A percentile compares a stretch with the other conserved stretches of the same genome.
Evolutionary conservation across 2,113 vertebrate genomes (phyloP).

Genomic region (Myocastor coypus): DNA sequence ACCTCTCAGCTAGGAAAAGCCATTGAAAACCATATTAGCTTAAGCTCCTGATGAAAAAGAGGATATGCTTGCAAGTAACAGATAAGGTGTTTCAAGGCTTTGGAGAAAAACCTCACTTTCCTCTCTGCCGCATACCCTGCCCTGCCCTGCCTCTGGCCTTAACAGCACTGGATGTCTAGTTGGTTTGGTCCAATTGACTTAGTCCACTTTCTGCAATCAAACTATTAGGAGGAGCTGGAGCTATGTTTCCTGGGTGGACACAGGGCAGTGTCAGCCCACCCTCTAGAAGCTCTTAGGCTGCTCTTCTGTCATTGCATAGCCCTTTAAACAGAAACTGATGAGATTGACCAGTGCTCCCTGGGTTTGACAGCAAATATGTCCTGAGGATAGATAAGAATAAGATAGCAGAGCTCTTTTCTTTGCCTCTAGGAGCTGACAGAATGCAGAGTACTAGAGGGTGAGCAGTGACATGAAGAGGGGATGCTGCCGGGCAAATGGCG

Average conservation of each 20-base stretch:
- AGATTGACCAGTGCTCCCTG: neutral
- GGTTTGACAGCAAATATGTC: neutral
- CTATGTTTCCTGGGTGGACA: neutral
- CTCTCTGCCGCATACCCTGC: neutral
- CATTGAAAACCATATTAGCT: neutral
- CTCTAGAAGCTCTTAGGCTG: neutral
- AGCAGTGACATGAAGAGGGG: neutral
- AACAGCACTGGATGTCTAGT: neutral
- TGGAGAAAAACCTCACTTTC: neutral
- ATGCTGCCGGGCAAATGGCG: too few relatives aligned
- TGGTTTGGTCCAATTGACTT: constrained; percentile 23
- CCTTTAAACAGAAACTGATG: neutral
- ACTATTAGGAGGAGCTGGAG: neutral
- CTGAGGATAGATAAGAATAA: neutral
- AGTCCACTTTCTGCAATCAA: neutral
- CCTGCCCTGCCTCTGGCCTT: neutral
- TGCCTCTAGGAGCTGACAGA: constrained; percentile 1
- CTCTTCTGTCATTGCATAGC: neutral
- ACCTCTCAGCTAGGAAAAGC: neutral
- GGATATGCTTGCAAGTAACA: neutral
- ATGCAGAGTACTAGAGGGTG: neutral
- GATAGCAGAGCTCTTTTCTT: neutral
- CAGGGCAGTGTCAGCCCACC: neutral
- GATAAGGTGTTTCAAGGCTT: neutral
- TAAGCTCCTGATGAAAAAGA: constrained; percentile 33